Evolutionary conservation across 2,888 invertebrate species (phyloP), one percentile per base, ranked within the genome.

Genomic region (Lithophane socia): DNA sequence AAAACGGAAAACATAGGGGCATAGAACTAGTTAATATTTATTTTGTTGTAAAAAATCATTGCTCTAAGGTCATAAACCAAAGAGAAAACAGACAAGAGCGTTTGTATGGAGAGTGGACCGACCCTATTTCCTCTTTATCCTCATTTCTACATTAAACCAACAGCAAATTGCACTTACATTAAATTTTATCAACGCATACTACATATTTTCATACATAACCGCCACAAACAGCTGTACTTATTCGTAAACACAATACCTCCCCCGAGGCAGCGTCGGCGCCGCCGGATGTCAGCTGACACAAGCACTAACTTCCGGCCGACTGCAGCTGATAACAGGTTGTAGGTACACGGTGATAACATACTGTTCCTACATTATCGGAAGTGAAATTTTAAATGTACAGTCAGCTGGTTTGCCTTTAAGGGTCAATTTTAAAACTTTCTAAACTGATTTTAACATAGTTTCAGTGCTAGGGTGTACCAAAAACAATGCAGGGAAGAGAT

Each of bases 251-350:
- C 75, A 71, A 68, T 63, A 49, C 74, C 7, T n/a, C n/a, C 42
- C 42, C 47, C 42, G 24, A 37, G 61, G 66, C 79, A 69, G 61
- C 56, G 68, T 24, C 49, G 77, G 63, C 76, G 77, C 77, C 77
- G 67, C 63, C 85, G 83, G 85, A 83, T 60, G 74, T 73, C 74
- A 81, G 71, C 73, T 80, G 78, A 63, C 73, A 65, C 68, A 29
- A 77, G 70, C 68, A 60, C 69, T 60, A 54, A 37, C 65, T 73
- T 83, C 83, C 83, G 64, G 66, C 42, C 56, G n/a, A 42, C 58
- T 60, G 49, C 37, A 8, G 12, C 54, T 54, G 81, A 77, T 81
- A 84, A 61, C 72, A 63, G 47, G 54, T 67, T 71, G 73, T n/a
- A 49, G 13, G 13, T 44, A 64, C 61, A 64, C 5, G 44, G 21